Percentiles rank a stretch among this genome's conserved stretches.
Conservation (phyloP, 2,888 invertebrate genomes). For the Trachelus troglodyta region DNA sequence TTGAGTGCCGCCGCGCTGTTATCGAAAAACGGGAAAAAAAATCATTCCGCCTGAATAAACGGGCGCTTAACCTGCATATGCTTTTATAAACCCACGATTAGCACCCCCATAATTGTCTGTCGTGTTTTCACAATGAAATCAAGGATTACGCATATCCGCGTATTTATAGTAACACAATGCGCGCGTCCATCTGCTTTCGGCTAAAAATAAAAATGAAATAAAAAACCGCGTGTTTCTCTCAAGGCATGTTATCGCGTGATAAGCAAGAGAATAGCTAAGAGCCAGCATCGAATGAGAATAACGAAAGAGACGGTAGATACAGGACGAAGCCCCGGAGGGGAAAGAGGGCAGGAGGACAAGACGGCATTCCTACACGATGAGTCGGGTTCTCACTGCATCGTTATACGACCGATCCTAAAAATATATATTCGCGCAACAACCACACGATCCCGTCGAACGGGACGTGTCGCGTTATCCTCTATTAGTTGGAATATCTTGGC, state of each 20-base stretch:
- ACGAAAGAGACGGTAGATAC: neutral
- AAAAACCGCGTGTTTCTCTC: too few species aligned
- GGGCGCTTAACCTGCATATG: too few species aligned
- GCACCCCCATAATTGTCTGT: neutral
- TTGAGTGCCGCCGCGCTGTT: too few species aligned
- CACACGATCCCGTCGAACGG: too few species aligned
- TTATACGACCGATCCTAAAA: constrained; percentile 40
- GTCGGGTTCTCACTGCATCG: constrained; percentile 35
- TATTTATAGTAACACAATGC: too few species aligned
- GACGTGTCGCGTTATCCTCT: too few species aligned
- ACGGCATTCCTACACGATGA: constrained; percentile 54
- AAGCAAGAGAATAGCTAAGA: too few species aligned
- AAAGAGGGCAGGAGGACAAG: constrained; percentile 26
- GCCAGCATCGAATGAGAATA: neutral
- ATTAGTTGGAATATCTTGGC: too few species aligned
- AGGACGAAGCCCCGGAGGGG: neutral
- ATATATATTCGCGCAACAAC: constrained; percentile 18
- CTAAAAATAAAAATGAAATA: neutral
- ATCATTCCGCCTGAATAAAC: too few species aligned
- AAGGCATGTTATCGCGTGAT: too few species aligned
- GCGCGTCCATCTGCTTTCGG: neutral
- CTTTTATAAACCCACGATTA: neutral
- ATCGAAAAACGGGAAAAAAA: too few species aligned
- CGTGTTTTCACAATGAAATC: neutral
- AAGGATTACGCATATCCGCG: too few species aligned